These are phyloP conservation scores for Megaustenia siamemsis DNA, from an alignment of 2,888 invertebrate genomes.

Conservation along the genomic window DNA sequence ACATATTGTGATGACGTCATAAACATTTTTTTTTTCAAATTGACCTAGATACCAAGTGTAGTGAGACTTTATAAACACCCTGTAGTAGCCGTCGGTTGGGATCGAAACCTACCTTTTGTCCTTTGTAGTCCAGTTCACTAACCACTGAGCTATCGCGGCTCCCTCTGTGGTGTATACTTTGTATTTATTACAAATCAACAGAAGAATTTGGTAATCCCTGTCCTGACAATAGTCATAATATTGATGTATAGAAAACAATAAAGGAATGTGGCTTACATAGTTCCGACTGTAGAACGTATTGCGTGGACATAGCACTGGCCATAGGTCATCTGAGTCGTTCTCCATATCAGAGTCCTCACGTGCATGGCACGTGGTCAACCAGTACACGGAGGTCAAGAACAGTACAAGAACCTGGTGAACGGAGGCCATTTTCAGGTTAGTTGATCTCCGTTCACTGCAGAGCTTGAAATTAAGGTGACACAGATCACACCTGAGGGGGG, in stretches of 20 bases:
- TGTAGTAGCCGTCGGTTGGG: too few relatives aligned
- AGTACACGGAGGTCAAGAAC: background rate
- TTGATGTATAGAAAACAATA: background rate
- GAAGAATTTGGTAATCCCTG: background rate
- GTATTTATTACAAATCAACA: background rate
- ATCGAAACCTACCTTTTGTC: too few relatives aligned
- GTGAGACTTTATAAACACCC: too few relatives aligned
- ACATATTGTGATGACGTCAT: too few relatives aligned
- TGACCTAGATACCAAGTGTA: too few relatives aligned
- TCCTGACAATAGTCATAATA: too few relatives aligned
- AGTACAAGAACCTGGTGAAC: background rate
- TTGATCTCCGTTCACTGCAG: too few relatives aligned
- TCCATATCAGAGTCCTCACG: background rate
- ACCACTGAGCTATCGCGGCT: too few relatives aligned
- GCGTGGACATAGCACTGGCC: conserved; percentile 42
- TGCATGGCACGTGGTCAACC: background rate
- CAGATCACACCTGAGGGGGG: too few relatives aligned
- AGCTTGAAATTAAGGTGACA: too few relatives aligned
- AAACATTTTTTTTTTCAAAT: too few relatives aligned
- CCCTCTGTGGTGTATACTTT: background rate
- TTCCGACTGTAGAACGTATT: conserved; percentile 8
- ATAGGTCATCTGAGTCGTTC: conserved; percentile 1
- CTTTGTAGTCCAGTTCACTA: too few relatives aligned
- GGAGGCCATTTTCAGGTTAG: background rate
- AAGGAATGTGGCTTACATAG: conserved; percentile 5